A percentile compares a stretch with the other conserved stretches of the same genome.
Evolutionary conservation across 30 jellyfish, hydroid and myxozoan genomes (phyloP).

Genomic region (Cassiopea andromeda): DNA sequence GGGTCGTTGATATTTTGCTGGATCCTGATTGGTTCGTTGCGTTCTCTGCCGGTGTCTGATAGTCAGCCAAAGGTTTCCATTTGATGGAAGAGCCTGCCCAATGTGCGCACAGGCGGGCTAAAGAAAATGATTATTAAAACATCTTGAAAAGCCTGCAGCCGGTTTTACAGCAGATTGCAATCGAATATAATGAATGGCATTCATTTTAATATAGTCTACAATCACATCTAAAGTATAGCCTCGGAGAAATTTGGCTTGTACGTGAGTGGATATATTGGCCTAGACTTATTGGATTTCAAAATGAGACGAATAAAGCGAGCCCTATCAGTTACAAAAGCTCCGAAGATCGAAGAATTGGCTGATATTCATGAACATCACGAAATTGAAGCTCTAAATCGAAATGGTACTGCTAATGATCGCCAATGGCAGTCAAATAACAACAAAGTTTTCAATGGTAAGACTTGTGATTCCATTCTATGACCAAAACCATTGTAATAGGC

Average conservation of each 20-base stretch:
- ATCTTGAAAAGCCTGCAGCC: constrained; percentile 18
- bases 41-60: constrained; percentile 76
- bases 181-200: constrained; percentile 3
- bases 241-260: constrained; percentile 18
- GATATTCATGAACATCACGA: constrained; percentile 90
- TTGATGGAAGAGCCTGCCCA: constrained; percentile 27
- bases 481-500: constrained; percentile 4
- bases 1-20: constrained; percentile 7
- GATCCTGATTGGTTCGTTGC: constrained; percentile 41
- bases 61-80: constrained; percentile 69
- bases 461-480: neutral
- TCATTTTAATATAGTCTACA: neutral
- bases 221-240: neutral
- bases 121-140: constrained; percentile 10
- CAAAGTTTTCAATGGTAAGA: constrained; percentile 22
- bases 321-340: constrained; percentile 92
- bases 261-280: constrained; percentile 6
- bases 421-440: constrained; percentile 55
- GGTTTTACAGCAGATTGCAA: neutral
- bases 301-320: constrained; percentile 98
- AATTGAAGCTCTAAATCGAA: constrained; percentile 34
- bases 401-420: constrained; percentile 58
- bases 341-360: constrained; percentile 96
- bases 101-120: constrained; percentile 3
- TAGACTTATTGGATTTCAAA: neutral